Percentiles rank a stretch among this genome's conserved stretches.
Conservation (phyloP, 1,140 invertebrate species). For the Zaprionus taronus region DNA sequence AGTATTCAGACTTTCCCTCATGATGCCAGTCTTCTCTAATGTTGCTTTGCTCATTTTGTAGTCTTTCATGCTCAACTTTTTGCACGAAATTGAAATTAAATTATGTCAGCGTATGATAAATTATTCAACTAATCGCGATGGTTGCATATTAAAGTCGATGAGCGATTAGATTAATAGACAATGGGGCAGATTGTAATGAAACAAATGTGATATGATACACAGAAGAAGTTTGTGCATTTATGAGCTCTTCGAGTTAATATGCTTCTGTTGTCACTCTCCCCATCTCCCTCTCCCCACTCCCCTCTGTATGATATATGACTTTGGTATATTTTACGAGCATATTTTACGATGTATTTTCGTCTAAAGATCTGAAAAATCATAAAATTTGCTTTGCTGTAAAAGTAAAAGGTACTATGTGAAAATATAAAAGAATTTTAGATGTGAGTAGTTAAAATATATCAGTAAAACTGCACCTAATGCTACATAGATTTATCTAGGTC, state of each 20-base stretch:
- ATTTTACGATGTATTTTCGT: neutral
- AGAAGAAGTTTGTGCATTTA: constrained; percentile 4
- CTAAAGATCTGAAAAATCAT: neutral
- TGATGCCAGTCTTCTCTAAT: neutral
- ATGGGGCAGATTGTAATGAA: neutral
- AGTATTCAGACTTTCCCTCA: neutral
- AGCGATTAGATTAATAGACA: constrained; percentile 32
- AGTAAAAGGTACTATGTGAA: neutral
- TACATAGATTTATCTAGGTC: neutral
- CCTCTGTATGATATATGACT: neutral
- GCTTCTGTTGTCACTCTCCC: neutral
- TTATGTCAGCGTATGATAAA: constrained; percentile 57
- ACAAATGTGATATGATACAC: neutral
- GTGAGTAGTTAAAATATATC: neutral
- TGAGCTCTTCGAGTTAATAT: neutral
- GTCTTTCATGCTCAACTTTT: constrained; percentile 21
- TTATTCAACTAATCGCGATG: constrained; percentile 37
- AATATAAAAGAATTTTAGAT: constrained; percentile 1
- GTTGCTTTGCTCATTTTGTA: neutral
- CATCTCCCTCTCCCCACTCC: too few species aligned
- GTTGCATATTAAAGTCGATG: constrained; percentile 21
- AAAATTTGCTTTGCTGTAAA: neutral
- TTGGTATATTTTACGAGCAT: neutral
- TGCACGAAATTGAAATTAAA: constrained; percentile 59
- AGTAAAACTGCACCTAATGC: neutral